A percentile compares a stretch with the other conserved stretches of the same genome.
These are phyloP conservation scores for Cryptus viduatorius DNA, from an alignment of 2,888 invertebrate species.

Conservation along the genomic window DNA sequence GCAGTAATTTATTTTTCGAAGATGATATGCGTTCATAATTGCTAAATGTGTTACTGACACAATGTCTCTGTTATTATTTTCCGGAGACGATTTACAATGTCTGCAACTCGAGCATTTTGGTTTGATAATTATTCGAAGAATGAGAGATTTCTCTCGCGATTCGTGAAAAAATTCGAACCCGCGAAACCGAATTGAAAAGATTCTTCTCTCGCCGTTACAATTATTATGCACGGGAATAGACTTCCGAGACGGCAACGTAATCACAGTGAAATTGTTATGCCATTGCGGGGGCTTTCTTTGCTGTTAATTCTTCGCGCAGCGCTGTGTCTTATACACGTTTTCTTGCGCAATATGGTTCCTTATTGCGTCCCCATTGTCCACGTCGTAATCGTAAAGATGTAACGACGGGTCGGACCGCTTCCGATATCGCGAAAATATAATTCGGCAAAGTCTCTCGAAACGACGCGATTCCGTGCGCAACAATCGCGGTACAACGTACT, in stretches of 20 bases:
- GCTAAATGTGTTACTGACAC: neutral
- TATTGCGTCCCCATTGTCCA: conserved; percentile 63
- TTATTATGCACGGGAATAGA: conserved; percentile 54
- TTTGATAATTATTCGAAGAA: conserved; percentile 11
- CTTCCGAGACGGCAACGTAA: conserved; percentile 57
- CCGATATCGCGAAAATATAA: conserved; percentile 21
- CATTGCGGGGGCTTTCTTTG: conserved; percentile 57
- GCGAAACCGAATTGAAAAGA: conserved; percentile 24
- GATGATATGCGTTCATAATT: neutral
- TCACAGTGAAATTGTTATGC: conserved; percentile 65
- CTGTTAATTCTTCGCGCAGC: conserved; percentile 49
- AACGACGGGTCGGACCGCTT: conserved; percentile 30
- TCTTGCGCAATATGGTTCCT: conserved; percentile 60
- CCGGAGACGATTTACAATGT: neutral
- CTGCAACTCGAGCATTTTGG: neutral
- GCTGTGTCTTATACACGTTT: conserved; percentile 47
- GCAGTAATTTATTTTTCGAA: neutral
- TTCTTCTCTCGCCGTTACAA: conserved; percentile 31
- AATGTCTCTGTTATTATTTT: neutral
- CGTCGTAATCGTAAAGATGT: conserved; percentile 56
- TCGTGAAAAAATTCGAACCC: conserved; percentile 24
- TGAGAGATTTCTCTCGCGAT: conserved; percentile 35
- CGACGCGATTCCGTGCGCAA: neutral
- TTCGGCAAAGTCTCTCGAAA: neutral
- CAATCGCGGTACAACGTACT: neutral